phyloP scores from a whole-genome alignment of 2,888 invertebrate genomes.

The Seira sanloemensis region DNA sequence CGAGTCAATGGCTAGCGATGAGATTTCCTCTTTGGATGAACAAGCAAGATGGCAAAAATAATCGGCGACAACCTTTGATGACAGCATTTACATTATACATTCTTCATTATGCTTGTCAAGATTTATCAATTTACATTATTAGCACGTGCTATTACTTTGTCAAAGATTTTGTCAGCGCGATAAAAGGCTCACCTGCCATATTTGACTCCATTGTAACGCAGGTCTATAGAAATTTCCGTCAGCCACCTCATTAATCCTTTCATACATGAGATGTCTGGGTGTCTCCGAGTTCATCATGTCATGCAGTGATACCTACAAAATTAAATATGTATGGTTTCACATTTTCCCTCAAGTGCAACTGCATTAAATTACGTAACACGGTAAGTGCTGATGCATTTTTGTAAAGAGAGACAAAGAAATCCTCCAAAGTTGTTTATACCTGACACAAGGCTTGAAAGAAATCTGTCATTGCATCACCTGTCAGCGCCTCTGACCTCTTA shows the following conservation, averaged over 20 bases:
- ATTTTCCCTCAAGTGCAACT: too few species aligned
- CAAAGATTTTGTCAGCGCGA: too few species aligned
- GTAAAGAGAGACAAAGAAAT: neutral
- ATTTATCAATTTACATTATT: neutral
- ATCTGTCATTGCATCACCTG: constrained; percentile 64
- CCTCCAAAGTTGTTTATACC: constrained; percentile 18
- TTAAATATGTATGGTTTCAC: neutral
- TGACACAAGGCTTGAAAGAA: constrained; percentile 67
- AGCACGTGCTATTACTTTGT: too few species aligned
- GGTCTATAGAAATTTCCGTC: constrained; percentile 62
- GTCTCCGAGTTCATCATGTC: constrained; percentile 66
- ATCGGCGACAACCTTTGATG: constrained; percentile 63
- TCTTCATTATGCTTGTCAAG: neutral
- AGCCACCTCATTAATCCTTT: constrained; percentile 66
- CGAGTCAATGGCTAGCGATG: constrained; percentile 66
- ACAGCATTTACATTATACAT: neutral
- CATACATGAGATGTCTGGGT: constrained; percentile 63
- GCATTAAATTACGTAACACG: neutral
- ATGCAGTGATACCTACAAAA: constrained; percentile 56
- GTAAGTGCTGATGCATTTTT: neutral
- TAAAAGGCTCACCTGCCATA: constrained; percentile 67
- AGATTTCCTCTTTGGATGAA: constrained; percentile 67
- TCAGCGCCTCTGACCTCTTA: constrained; percentile 56
- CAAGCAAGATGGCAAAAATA: constrained; percentile 67
- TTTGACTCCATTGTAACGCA: constrained; percentile 62